Evolutionary conservation across 2,797 vertebrate species (phyloP).

Genomic region (Eulemur rubriventer): DNA sequence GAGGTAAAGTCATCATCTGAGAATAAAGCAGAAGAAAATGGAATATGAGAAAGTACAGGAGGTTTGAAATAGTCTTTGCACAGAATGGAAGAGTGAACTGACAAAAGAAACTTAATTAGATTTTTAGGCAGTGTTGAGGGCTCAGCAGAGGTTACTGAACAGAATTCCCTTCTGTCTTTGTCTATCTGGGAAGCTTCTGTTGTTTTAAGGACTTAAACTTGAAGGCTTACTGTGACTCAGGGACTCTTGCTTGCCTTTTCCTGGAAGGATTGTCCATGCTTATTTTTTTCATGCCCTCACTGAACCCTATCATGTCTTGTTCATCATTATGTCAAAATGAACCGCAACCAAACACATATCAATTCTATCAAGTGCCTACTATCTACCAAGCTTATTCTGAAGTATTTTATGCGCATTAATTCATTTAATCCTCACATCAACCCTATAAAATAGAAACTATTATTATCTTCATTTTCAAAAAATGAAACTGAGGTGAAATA

Average conservation of each 20-base stretch:
- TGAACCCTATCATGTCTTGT: not conserved
- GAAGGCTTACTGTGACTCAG: not conserved
- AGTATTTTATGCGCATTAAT: not conserved
- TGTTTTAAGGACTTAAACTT: not conserved
- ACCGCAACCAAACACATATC: not conserved
- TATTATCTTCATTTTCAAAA: constrained; percentile 44
- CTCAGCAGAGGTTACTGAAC: not conserved
- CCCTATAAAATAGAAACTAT: not conserved
- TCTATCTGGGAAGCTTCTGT: not conserved
- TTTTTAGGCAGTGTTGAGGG: not conserved
- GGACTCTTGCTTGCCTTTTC: not conserved
- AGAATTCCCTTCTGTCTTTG: not conserved
- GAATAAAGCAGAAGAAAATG: constrained; percentile 33
- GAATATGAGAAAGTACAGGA: not conserved
- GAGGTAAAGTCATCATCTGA: constrained; percentile 13
- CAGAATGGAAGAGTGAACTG: not conserved
- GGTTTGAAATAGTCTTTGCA: not conserved
- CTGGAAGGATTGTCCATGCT: not conserved
- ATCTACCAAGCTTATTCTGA: not conserved
- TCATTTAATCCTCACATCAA: not conserved
- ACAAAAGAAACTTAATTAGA: not conserved
- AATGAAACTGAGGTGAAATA: not conserved
- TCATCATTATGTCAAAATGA: not conserved
- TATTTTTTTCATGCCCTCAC: not conserved
- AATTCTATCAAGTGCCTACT: not conserved